A percentile compares a stretch with the other conserved stretches of the same genome.
phyloP scores from a whole-genome alignment of 2,888 invertebrate species.

The Ochropacha duplaris region DNA sequence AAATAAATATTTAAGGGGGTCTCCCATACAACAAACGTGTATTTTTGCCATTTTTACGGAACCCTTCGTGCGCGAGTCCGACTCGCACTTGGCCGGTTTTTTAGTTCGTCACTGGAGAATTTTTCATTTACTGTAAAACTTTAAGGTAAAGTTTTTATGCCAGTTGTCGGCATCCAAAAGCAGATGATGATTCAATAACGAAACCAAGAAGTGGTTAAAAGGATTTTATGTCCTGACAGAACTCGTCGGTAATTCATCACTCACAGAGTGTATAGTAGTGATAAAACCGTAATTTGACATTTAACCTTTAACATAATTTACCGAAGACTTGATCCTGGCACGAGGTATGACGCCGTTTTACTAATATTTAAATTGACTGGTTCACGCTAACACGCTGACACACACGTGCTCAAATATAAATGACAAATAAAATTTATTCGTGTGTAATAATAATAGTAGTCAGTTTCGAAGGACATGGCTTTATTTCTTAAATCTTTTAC shows the following conservation, averaged over 20 bases:
- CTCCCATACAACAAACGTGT: too few relatives aligned
- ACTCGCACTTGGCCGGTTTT: too few relatives aligned
- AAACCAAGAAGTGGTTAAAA: not conserved
- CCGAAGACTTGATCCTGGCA: not conserved
- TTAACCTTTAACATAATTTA: conserved; percentile 1
- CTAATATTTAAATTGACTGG: conserved; percentile 14
- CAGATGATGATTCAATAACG: not conserved
- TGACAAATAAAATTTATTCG: not conserved
- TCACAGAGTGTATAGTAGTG: not conserved
- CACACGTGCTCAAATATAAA: conserved; percentile 8
- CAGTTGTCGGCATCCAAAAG: not conserved
- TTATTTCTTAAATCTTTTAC: not conserved
- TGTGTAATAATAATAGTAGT: not conserved
- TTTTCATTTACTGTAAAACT: too few relatives aligned
- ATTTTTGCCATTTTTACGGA: too few relatives aligned
- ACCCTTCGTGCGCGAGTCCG: too few relatives aligned
- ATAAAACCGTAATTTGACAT: conserved; percentile 2
- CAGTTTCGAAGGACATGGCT: not conserved
- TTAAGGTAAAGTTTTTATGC: too few relatives aligned
- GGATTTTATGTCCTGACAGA: not conserved
- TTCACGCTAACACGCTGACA: conserved; percentile 8
- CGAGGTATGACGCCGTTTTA: conserved; percentile 11
- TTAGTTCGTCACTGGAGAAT: too few relatives aligned
- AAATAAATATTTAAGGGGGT: too few relatives aligned
- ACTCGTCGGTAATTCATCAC: not conserved